These are phyloP conservation scores for Brachypterus glaber DNA, from an alignment of 2,888 invertebrate genomes.

Conservation along the genomic window DNA sequence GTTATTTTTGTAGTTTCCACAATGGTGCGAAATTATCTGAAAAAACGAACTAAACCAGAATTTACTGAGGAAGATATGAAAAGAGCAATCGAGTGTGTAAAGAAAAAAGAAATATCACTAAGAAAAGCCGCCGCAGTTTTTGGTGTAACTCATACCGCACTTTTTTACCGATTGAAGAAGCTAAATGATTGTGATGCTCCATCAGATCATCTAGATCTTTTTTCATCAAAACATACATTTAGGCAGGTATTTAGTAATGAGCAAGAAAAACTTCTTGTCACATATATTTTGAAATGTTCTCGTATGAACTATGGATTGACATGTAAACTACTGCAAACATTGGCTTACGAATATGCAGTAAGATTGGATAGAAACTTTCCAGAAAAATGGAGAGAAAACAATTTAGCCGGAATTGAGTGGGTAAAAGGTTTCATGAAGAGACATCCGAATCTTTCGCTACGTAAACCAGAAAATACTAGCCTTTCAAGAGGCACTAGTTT, in stretches of 20 bases:
- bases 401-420: slow-evolving; percentile 5
- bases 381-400: not conserved
- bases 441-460: slow-evolving; percentile 4
- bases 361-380: slow-evolving; percentile 4
- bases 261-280: slow-evolving; percentile 4
- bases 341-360: slow-evolving; percentile 3
- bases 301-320: slow-evolving; percentile 9
- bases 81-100: slow-evolving; percentile 6
- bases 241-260: slow-evolving; percentile 2
- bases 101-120: slow-evolving; percentile 6
- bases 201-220: too few relatives aligned
- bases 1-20: too few relatives aligned
- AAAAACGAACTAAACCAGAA: slow-evolving; percentile 7
- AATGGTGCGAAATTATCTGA: slow-evolving; percentile 6
- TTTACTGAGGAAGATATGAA: slow-evolving; percentile 8
- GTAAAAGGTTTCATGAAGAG: slow-evolving; percentile 8
- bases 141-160: slow-evolving; percentile 7
- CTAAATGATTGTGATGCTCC: too few relatives aligned
- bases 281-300: slow-evolving; percentile 9
- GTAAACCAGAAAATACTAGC: slow-evolving; percentile 5
- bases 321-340: slow-evolving; percentile 1
- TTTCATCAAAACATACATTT: too few relatives aligned
- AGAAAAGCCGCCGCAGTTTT: slow-evolving; percentile 5
- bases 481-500: slow-evolving; percentile 3
- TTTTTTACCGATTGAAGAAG: slow-evolving; percentile 8